Evolutionary conservation across 2,888 invertebrate genomes (phyloP).

Genomic region (Dicranocentrus wangi): DNA sequence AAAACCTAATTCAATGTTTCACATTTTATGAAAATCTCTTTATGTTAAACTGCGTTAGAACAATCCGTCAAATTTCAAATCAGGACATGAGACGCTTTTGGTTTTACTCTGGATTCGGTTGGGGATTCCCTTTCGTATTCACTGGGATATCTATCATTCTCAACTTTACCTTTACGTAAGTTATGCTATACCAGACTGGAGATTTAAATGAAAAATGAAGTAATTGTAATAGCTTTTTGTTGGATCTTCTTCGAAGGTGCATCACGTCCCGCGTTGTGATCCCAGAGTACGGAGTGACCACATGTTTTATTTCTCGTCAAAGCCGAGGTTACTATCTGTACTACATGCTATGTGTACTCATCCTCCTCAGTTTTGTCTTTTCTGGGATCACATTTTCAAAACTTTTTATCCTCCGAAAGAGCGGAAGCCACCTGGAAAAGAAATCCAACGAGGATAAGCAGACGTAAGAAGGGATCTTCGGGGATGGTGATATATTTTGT

Average conservation of each 20-base stretch:
- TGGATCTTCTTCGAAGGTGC: conserved; percentile 38
- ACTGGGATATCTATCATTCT: conserved; percentile 31
- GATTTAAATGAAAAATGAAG: no score
- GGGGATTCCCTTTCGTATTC: conserved; percentile 43
- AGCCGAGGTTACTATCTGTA: conserved; percentile 52
- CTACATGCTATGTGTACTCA: conserved; percentile 44
- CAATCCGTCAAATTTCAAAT: conserved; percentile 16
- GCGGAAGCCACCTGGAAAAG: no score
- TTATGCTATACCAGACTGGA: no score
- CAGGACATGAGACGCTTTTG: conserved; percentile 33
- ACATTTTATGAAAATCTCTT: not conserved
- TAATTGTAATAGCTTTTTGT: no score
- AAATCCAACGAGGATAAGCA: conserved; percentile 38
- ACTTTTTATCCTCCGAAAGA: no score
- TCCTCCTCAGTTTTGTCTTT: conserved; percentile 8
- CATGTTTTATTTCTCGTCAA: conserved; percentile 50
- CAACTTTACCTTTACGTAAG: conserved; percentile 13
- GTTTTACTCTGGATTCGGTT: conserved; percentile 24
- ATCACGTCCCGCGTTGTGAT: conserved; percentile 9
- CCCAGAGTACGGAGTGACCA: conserved; percentile 43
- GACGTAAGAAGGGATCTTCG: no score
- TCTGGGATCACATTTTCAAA: no score
- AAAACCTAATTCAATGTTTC: not conserved
- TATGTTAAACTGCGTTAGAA: not conserved
- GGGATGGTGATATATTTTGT: no score